Percentiles rank a stretch among this genome's conserved stretches.
Evolutionary conservation across 2,888 invertebrate genomes (phyloP).

Genomic region (Caenorhabditis sp.): DNA sequence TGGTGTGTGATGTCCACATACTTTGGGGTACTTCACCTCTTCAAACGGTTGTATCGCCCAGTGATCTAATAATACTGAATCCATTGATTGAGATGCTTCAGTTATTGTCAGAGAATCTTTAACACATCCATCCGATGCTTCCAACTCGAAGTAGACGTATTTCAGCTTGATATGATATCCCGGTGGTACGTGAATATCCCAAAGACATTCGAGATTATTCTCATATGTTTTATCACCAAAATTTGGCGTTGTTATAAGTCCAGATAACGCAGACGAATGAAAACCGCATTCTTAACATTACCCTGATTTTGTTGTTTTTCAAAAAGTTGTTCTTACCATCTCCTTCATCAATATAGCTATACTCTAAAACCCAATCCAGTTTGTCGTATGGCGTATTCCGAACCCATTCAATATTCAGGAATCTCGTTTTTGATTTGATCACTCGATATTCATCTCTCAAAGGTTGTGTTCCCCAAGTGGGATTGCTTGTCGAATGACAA

Average conservation of each 20-base stretch:
- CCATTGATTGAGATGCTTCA: too few relatives aligned
- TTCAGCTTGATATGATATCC: not conserved
- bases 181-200: not conserved
- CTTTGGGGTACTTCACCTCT: too few relatives aligned
- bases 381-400: not conserved
- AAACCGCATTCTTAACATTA: not conserved
- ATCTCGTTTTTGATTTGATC: not conserved
- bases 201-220: not conserved
- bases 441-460: not conserved
- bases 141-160: not conserved
- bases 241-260: not conserved
- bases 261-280: not conserved
- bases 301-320: too few relatives aligned
- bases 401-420: not conserved
- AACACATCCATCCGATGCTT: not conserved
- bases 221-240: not conserved
- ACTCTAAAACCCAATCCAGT: not conserved
- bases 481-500: not conserved
- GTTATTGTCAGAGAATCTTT: not conserved
- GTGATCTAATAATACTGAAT: not conserved
- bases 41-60: too few relatives aligned
- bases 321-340: not conserved
- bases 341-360: not conserved
- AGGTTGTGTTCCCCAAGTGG: not conserved
- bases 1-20: not conserved